Evolutionary conservation across 2,888 invertebrate species (phyloP).

Genomic region (Calliscelio sp.): DNA sequence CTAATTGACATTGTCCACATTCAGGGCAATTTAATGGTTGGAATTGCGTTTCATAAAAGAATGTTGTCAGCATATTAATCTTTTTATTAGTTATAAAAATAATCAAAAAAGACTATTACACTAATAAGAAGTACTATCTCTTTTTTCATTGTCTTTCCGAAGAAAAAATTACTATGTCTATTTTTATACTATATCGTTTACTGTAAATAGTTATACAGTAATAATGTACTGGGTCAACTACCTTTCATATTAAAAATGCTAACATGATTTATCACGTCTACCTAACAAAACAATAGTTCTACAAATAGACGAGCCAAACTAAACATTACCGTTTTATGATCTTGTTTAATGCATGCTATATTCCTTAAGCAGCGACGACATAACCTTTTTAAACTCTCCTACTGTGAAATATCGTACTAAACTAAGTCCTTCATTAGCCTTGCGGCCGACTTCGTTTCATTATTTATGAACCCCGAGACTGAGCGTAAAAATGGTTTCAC

Average conservation of each 20-base stretch:
- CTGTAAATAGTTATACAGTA: too few relatives aligned
- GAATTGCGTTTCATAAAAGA: too few relatives aligned
- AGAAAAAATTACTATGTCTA: too few relatives aligned
- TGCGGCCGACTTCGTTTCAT: background rate
- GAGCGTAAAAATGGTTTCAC: background rate
- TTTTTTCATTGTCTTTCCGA: too few relatives aligned
- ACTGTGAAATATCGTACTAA: background rate
- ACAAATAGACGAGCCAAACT: background rate
- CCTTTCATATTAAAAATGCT: background rate
- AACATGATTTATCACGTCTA: background rate
- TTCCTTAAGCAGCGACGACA: background rate
- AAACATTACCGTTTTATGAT: constrained; percentile 1
- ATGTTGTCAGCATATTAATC: too few relatives aligned
- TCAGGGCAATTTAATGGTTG: too few relatives aligned
- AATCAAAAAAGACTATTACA: too few relatives aligned
- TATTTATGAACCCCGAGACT: background rate
- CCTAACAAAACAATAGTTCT: background rate
- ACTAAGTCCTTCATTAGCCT: background rate
- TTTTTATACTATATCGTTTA: too few relatives aligned
- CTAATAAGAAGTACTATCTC: too few relatives aligned
- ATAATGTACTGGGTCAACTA: background rate
- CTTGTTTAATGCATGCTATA: background rate
- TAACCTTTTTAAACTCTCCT: background rate
- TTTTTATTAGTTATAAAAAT: too few relatives aligned
- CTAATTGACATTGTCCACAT: too few relatives aligned